A percentile compares a stretch with the other conserved stretches of the same genome.
phyloP scores from a whole-genome alignment of 1,140 invertebrate species.

The Anadara kagoshimensis region DNA sequence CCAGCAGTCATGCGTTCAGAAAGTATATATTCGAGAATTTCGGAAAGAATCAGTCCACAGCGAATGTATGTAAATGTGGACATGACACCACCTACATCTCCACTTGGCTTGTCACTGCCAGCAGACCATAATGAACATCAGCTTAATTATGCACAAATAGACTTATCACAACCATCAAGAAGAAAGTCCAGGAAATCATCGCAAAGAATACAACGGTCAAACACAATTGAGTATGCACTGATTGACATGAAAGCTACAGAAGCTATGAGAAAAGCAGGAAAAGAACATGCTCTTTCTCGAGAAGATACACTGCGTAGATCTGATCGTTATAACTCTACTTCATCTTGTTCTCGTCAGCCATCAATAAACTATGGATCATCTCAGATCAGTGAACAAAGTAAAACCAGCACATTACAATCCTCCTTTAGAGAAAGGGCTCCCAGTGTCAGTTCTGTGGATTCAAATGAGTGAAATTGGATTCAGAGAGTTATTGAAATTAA shows the following conservation, averaged over 20 bases:
- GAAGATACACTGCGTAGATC: constrained; percentile 49
- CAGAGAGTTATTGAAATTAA: too few relatives aligned
- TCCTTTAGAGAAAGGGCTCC: background rate
- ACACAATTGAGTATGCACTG: constrained; percentile 65
- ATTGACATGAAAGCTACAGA: constrained; percentile 69
- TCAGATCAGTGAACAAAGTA: background rate
- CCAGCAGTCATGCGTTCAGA: constrained; percentile 35
- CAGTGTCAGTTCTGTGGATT: too few relatives aligned
- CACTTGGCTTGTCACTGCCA: constrained; percentile 34
- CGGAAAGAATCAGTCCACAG: constrained; percentile 32
- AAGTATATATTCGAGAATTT: constrained; percentile 30
- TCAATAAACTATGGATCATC: background rate
- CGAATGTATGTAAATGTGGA: constrained; percentile 54
- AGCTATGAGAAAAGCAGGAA: constrained; percentile 59
- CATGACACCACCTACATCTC: constrained; percentile 51
- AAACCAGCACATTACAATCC: background rate
- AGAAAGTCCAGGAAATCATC: constrained; percentile 38
- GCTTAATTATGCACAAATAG: constrained; percentile 68
- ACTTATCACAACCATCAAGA: constrained; percentile 27
- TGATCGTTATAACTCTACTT: constrained; percentile 28
- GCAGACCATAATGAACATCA: constrained; percentile 54
- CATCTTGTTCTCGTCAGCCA: background rate
- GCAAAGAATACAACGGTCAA: constrained; percentile 41
- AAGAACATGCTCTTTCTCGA: constrained; percentile 64
- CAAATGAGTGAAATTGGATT: too few relatives aligned